A percentile compares a stretch with the other conserved stretches of the same genome.
Evolutionary conservation across 2,113 vertebrate genomes (phyloP).

Genomic region (Gnathonemus longibarbis): DNA sequence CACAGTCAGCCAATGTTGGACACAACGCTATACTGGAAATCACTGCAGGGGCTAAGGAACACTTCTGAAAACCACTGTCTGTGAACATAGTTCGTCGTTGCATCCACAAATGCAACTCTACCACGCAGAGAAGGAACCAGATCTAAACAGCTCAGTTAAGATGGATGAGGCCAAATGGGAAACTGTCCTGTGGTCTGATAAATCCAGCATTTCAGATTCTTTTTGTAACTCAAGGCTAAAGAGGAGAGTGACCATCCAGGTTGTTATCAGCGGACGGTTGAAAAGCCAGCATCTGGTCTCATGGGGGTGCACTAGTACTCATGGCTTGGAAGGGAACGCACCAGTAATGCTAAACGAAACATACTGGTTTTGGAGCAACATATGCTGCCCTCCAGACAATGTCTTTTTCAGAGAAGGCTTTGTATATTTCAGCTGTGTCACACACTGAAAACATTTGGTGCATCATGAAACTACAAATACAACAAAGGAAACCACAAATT

Average conservation of each 20-base stretch:
- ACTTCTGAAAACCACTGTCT: no score
- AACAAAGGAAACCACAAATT: background rate
- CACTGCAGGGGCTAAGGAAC: no score
- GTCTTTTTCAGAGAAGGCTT: background rate
- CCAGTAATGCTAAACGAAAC: background rate
- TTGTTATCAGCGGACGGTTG: background rate
- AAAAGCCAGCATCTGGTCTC: background rate
- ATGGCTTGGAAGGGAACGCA: background rate
- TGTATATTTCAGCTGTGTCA: background rate
- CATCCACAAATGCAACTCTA: no score
- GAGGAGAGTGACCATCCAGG: background rate
- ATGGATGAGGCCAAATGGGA: no score
- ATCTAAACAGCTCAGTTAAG: no score
- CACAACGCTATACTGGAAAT: no score
- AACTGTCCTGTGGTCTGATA: background rate
- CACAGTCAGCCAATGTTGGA: no score
- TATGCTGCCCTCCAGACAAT: background rate
- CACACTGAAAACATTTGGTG: background rate
- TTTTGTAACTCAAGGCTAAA: no score
- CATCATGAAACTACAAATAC: background rate
- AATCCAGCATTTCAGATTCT: no score
- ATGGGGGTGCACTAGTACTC: background rate
- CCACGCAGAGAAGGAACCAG: no score
- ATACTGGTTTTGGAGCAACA: background rate
- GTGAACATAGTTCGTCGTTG: no score